Evolutionary conservation across 1,140 invertebrate species (phyloP).

Genomic region (Caligus rogercresseyi): DNA sequence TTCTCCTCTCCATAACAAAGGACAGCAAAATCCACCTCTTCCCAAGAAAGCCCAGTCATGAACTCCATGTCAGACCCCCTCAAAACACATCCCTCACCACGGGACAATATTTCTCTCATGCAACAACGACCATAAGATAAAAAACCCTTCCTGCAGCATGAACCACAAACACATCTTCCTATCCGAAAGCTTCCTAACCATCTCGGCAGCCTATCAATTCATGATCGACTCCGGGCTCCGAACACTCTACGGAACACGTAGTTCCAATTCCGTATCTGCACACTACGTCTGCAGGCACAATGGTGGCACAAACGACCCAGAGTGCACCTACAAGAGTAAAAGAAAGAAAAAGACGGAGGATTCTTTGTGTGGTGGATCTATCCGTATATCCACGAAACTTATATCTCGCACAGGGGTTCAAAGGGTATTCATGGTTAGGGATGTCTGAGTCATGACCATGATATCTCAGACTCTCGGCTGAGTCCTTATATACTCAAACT

Average conservation of each 20-base stretch:
- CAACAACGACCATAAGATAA: background rate
- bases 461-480: background rate
- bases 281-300: background rate
- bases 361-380: background rate
- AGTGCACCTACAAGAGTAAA: no score
- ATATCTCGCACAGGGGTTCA: background rate
- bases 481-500: background rate
- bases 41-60: background rate
- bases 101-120: background rate
- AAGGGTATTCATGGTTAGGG: background rate
- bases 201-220: background rate
- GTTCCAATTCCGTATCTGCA: background rate
- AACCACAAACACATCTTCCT: background rate
- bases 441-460: background rate
- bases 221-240: background rate
- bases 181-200: background rate
- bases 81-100: background rate
- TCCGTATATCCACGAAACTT: background rate
- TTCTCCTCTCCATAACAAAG: no score
- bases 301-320: background rate
- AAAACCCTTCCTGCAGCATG: background rate
- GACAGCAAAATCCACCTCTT: no score
- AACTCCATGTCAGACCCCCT: background rate
- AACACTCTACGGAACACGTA: background rate
- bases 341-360: background rate